Percentiles rank a stretch among this genome's conserved stretches.
Conservation (phyloP, 2,113 vertebrate genomes). For the Malaclemys terrapin region DNA sequence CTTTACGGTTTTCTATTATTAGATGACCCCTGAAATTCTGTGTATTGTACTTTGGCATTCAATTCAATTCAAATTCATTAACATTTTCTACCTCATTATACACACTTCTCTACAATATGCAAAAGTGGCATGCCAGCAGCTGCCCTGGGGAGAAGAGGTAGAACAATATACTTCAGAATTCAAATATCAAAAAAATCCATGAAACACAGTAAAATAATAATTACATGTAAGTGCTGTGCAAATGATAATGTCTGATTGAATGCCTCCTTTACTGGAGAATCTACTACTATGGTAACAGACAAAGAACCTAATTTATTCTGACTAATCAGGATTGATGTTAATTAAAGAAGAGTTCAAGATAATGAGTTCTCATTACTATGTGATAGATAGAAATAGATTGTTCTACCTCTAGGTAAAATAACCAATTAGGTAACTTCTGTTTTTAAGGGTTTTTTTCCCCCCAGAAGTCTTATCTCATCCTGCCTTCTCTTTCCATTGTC, state of each 20-base stretch:
- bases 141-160: conserved; percentile 9
- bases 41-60: neutral
- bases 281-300: conserved; percentile 78
- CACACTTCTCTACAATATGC: neutral
- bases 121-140: neutral
- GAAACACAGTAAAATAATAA: conserved; percentile 71
- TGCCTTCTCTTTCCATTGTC: conserved; percentile 66
- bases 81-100: neutral
- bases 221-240: conserved; percentile 62
- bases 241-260: conserved; percentile 77
- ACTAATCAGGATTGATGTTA: conserved; percentile 86
- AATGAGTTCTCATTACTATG: conserved; percentile 85
- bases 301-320: conserved; percentile 82
- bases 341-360: conserved; percentile 84
- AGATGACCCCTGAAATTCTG: neutral
- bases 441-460: conserved; percentile 57
- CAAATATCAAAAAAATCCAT: conserved; percentile 42
- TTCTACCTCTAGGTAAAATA: conserved; percentile 82
- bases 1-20: neutral
- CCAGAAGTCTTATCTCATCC: conserved; percentile 59
- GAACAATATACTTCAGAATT: conserved; percentile 51
- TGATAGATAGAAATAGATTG: conserved; percentile 83
- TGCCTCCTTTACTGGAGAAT: conserved; percentile 67
- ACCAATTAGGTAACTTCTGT: conserved; percentile 80
- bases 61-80: neutral